These are phyloP conservation scores for Reticulitermes speratus DNA, from an alignment of 1,140 invertebrate genomes.

Conservation along the genomic window DNA sequence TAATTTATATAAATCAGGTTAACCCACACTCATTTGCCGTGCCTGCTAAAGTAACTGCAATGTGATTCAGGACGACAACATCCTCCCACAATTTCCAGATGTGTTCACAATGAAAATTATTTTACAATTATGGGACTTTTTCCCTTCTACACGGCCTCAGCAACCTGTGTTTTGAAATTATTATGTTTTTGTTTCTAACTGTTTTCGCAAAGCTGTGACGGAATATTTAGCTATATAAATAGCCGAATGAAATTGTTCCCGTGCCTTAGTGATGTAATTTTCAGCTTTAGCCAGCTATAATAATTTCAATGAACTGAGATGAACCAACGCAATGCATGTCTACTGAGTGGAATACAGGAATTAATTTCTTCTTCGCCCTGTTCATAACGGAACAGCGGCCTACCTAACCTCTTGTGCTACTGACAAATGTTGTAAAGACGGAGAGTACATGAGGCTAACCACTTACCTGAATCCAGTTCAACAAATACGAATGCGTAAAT, in stretches of 20 bases:
- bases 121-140: background rate
- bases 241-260: background rate
- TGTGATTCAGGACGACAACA: background rate
- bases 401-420: no score
- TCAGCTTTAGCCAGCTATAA: no score
- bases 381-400: no score
- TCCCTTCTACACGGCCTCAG: background rate
- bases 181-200: background rate
- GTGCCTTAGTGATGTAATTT: no score
- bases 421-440: no score
- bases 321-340: no score
- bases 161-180: background rate
- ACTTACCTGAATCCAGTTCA: no score
- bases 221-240: background rate
- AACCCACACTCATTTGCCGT: background rate
- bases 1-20: slow-evolving; percentile 8
- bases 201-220: background rate
- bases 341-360: no score
- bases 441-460: no score
- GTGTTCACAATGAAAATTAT: background rate
- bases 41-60: background rate
- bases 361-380: no score
- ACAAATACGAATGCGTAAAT: no score
- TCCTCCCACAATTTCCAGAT: background rate
- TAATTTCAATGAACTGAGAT: no score